Base-by-base conservation (phyloP, 1,140 invertebrate genomes). In the Hestina assimilis region DNA sequence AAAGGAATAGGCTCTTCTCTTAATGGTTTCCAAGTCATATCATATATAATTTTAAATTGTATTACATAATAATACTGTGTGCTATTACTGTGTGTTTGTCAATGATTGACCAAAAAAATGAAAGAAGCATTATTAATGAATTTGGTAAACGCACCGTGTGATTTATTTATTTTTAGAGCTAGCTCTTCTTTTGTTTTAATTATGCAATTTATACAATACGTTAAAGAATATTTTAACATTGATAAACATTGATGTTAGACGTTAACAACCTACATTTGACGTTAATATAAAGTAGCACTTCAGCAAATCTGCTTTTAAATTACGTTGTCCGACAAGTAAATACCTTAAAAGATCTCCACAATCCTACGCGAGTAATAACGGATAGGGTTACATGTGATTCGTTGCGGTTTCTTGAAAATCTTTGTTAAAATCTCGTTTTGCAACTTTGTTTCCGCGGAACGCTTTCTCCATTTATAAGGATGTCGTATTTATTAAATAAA, bases 231-330 rank as follows among this genome's bases (percentile, higher is more conserved):
- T n/a, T n/a, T n/a, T n/a, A n/a, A n/a, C n/a, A 11, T 31, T 31
- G 19, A 21, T 38, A 23, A 50, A 38, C 31, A 35, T 38, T n/a
- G 38, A 50, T 15, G 26, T n/a, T 20, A 35, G 19, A 24, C 20
- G 31, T 23, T 24, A 48, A 9, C 54, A 35, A 3, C 54, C 54
- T 43, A 57, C 54, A 20, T 17, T 9, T 24, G 24, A 48, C 28
- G 28, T 11, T 48, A 48, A 48, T 21, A 53, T n/a, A n/a, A n/a
- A 52, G 48, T 19, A 21, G 29, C 15, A 47, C 28, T 29, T 52
- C 48, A 46, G 56, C 48, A 59, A 52, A 59, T 59, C 48, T 53
- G 40, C 48, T 52, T 59, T 41, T 59, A 59, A 59, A 59, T 59
- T 52, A 51, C 48, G 56, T 52, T 52, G 48, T 59, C 56, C 48